A percentile compares a stretch with the other conserved stretches of the same genome.
Evolutionary conservation across 2,113 vertebrate genomes (phyloP).

Genomic region (Peromyscus maniculatus): DNA sequence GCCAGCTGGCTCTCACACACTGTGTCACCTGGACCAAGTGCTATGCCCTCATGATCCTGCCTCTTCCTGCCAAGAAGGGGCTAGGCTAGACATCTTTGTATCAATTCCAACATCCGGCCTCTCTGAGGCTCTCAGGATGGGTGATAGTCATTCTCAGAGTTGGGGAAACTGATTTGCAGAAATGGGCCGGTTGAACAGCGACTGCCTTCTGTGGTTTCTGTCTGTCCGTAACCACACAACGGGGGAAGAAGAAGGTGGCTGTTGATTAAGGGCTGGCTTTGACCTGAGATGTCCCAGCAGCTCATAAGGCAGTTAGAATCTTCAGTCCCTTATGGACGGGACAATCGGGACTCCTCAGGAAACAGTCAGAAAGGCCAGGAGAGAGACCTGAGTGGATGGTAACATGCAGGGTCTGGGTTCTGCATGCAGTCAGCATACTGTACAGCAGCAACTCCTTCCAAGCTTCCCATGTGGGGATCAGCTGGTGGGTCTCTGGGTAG

Average conservation of each 20-base stretch:
- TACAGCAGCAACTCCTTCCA: too few relatives aligned
- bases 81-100: not conserved
- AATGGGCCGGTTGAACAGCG: rapidly evolving
- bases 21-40: not conserved
- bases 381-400: not conserved
- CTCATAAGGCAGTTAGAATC: rapidly evolving
- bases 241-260: too few relatives aligned
- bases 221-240: rapidly evolving
- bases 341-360: rapidly evolving
- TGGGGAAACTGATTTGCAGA: not conserved
- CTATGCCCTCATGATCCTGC: not conserved
- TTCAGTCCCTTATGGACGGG: rapidly evolving
- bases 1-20: not conserved
- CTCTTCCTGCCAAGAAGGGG: not conserved
- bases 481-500: too few relatives aligned
- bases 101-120: not conserved
- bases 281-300: not conserved
- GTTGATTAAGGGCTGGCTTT: not conserved
- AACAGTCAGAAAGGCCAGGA: not conserved
- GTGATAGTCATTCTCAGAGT: not conserved
- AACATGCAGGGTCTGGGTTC: too few relatives aligned
- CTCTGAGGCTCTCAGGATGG: not conserved
- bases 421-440: not conserved
- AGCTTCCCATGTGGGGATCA: not conserved
- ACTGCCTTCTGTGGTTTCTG: rapidly evolving